Evolutionary conservation across 92 coral and sea anemone genomes (phyloP), one percentile per base, ranked within the genome.

Genomic region (Phenganax subtilis): DNA sequence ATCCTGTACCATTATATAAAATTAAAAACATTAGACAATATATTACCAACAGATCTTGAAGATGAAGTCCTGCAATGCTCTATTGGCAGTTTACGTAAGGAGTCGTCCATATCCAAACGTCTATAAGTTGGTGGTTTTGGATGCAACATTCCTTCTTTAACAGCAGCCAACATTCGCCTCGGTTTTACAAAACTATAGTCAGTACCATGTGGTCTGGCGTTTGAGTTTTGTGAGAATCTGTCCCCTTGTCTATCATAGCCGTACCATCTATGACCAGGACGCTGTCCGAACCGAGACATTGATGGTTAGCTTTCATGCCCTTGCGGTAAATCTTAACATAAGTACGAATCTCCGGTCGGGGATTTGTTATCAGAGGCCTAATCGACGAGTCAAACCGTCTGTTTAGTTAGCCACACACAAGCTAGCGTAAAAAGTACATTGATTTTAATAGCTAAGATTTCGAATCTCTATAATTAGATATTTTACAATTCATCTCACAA

Each of bases 11-110:
- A 68, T 30, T 68, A 68, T 28, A 37, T 30, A 12, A 68, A 9
- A 9, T 12, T 77, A 9, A 0, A 55, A 28, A 12, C 58, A 17
- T 51, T 30, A 27, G 52, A 31, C 8, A n/a, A 55, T 44, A 68
- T 80, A 65, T 80, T 89, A 93, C 98, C 98, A 76, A 92, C 97
- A n/a, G 86, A 56, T 89, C 99, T 87, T 0, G 99, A 96, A 20
- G 99, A 92, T 15, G 99, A 96, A 57, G 90, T 92, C 84, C 99
- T 89, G 67, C 92, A 90, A 76, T 96, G 99, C 63, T 96, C 97
- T 53, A 96, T 92, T 47, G 99, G 99, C 29, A 96, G 74, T 88
- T 96, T 96, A 37, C 92, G 80, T 75, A 96, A 79, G 55, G 85
- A 71, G 81, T 83, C 87, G 76, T 96, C 99, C 84, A 91, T 91